Base-by-base conservation (phyloP, 2,113 vertebrate genomes). In the Jaculus jaculus region DNA sequence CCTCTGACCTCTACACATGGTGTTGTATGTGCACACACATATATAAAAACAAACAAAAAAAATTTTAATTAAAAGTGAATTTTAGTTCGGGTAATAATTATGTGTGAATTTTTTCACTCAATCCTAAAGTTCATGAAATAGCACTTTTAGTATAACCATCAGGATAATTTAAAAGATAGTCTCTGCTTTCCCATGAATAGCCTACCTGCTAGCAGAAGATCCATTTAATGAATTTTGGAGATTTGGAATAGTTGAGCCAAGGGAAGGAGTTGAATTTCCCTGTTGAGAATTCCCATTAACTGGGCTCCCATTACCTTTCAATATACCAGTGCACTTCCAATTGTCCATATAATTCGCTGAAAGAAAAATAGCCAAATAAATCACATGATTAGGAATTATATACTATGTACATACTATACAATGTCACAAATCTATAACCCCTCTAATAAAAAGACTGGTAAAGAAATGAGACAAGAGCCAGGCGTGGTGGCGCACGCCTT, bases 301-400 rank as follows among this genome's bases (percentile, higher is more conserved):
- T 0, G 99, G 99, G 97, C 99, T 99, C 93, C 99, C 99, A 5
- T 99, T 99, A 94, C 99, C 99, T 97, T 99, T 99, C 97, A 99
- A 98, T 97, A 99, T 99, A 90, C 99, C 99, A 26, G 99, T 99
- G 95, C 99, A 99, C 96, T 99, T 99, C 99, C 99, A 99, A 97
- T 99, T 99, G 97, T 99, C 99, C 99, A 99, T 99, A 97, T 99
- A 99, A 97, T 99, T 99, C 66, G 99, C 99, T 99, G 98, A 69
- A 97, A 97, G 94, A n/a, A 92, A 96, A 94, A 88, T 11, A 32
- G 42, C 69, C 78, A 95, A 90, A 93, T 47, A 83, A 0, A 74
- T 91, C 66, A 77, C 21, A 65, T 63, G 24, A 86, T 30, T 60
- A 87, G 87, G 3, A 78, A 16, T n/a, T n/a, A n/a, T n/a, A n/a